Conservation (phyloP, 2,797 vertebrate genomes). For the Parauchenoglanis punctatus region DNA sequence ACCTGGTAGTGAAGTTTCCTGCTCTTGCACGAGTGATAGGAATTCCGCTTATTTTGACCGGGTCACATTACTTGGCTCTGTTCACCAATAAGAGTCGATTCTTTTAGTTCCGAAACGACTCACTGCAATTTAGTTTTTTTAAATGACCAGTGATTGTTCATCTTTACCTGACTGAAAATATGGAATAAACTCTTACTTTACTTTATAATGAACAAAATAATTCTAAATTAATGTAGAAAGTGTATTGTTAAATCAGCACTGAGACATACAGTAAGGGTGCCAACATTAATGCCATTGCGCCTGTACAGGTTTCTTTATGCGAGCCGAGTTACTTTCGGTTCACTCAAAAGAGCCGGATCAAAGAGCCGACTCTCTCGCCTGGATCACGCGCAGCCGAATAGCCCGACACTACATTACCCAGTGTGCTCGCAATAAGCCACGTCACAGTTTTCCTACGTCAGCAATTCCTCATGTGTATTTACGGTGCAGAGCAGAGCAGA, state of each 20-base stretch:
- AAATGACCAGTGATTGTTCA: not conserved
- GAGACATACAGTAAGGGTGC: not conserved
- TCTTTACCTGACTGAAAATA: not conserved
- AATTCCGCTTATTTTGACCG: not conserved
- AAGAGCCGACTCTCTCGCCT: not conserved
- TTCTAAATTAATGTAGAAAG: too few species aligned
- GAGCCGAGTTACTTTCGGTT: not conserved
- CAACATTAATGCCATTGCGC: not conserved
- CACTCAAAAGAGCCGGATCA: not conserved
- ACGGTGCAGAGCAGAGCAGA: not conserved
- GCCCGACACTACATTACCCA: slow-evolving; percentile 50
- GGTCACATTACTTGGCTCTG: not conserved
- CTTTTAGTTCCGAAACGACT: not conserved
- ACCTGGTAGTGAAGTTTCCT: not conserved
- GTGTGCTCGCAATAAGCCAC: not conserved
- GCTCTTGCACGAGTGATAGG: not conserved
- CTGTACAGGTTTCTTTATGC: not conserved
- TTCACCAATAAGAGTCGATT: not conserved
- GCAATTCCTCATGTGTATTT: slow-evolving; percentile 5
- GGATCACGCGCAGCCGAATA: not conserved
- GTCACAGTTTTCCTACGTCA: slow-evolving; percentile 39
- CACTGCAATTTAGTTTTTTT: not conserved
- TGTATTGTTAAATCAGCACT: not conserved
- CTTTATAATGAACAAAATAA: not conserved
- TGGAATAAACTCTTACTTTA: not conserved